These are phyloP conservation scores for Chelon auratus DNA, from an alignment of 2,797 vertebrate species.

Conservation along the genomic window DNA sequence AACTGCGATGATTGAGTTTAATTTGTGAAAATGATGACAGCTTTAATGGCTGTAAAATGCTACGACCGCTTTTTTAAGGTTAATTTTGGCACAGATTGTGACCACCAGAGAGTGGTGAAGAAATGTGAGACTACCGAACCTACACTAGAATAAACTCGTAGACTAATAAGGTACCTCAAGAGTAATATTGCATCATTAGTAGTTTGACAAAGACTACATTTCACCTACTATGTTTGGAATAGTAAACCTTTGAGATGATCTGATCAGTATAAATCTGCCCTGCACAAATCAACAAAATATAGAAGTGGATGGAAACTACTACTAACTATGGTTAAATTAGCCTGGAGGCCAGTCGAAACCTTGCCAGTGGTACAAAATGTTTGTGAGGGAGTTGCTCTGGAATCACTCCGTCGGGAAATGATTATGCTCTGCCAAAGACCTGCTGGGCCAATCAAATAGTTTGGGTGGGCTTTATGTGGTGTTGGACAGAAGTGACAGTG, in stretches of 20 bases:
- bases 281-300: too few relatives aligned
- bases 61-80: background rate
- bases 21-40: slow-evolving; percentile 27
- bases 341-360: too few relatives aligned
- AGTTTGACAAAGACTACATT: background rate
- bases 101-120: background rate
- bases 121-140: background rate
- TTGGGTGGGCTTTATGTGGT: too few relatives aligned
- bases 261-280: too few relatives aligned
- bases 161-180: background rate
- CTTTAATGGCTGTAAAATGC: slow-evolving; percentile 28
- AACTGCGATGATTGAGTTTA: slow-evolving; percentile 25
- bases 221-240: background rate
- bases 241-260: background rate
- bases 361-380: too few relatives aligned
- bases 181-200: background rate
- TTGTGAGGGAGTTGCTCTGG: too few relatives aligned
- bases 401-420: too few relatives aligned
- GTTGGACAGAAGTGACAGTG: too few relatives aligned
- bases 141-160: background rate
- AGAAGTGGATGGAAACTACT: too few relatives aligned
- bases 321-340: too few relatives aligned
- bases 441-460: too few relatives aligned
- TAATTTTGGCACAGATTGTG: background rate
- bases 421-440: too few relatives aligned